Evolutionary conservation across 1,140 invertebrate species (phyloP).

Genomic region (Chymomyza costata): DNA sequence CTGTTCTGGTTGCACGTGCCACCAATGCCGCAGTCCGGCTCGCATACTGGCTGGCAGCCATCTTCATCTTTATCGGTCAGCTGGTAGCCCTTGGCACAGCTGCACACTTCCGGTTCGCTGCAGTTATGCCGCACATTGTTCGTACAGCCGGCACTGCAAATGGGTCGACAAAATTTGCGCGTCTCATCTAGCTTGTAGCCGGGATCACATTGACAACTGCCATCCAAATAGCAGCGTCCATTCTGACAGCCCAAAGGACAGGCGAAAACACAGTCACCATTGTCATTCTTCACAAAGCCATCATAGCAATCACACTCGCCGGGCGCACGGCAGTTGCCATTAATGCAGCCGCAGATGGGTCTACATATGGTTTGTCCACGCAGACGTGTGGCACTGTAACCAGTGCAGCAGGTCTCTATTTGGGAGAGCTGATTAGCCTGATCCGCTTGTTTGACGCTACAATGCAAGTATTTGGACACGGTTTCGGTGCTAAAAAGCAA

Average conservation of each 20-base stretch:
- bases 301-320: slow-evolving; percentile 78
- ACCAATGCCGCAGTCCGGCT: slow-evolving; percentile 64
- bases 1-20: slow-evolving; percentile 57
- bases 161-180: slow-evolving; percentile 74
- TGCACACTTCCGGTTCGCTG: slow-evolving; percentile 64
- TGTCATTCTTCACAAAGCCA: slow-evolving; percentile 77
- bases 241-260: slow-evolving; percentile 73
- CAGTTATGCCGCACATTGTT: slow-evolving; percentile 58
- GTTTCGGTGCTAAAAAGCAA: slow-evolving; percentile 46
- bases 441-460: slow-evolving; percentile 43
- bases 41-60: slow-evolving; percentile 58
- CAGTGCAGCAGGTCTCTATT: slow-evolving; percentile 77
- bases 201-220: slow-evolving; percentile 78
- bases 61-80: slow-evolving; percentile 49
- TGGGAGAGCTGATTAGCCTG: slow-evolving; percentile 30
- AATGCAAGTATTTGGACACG: slow-evolving; percentile 38
- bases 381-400: slow-evolving; percentile 77
- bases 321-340: slow-evolving; percentile 78
- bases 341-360: slow-evolving; percentile 78
- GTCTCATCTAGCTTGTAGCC: slow-evolving; percentile 79
- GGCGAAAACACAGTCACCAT: slow-evolving; percentile 64
- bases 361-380: slow-evolving; percentile 74
- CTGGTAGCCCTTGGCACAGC: slow-evolving; percentile 62
- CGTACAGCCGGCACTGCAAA: slow-evolving; percentile 74
- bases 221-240: slow-evolving; percentile 76